Conservation (phyloP, 2,888 invertebrate species). For the Holacanthella duospinosa region DNA sequence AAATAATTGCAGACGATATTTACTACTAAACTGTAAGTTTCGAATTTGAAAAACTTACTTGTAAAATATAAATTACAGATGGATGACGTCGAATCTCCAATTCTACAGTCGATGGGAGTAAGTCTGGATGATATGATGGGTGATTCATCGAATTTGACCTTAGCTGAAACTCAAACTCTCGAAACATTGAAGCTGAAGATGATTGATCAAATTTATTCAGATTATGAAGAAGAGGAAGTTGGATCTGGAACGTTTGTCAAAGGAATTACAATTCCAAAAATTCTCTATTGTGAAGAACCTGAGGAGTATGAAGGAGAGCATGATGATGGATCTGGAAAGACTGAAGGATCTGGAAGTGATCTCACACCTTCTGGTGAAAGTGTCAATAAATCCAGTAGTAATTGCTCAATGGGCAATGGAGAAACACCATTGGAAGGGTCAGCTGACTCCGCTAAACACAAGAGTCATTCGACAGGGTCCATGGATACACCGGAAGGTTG, state of each 20-base stretch:
- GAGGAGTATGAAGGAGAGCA: no score
- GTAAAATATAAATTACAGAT: no score
- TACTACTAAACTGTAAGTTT: no score
- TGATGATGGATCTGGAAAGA: no score
- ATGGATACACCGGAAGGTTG: neutral
- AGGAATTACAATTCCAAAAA: neutral
- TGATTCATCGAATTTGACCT: no score
- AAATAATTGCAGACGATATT: no score
- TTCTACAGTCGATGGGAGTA: no score
- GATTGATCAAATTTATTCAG: neutral
- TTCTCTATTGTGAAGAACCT: neutral
- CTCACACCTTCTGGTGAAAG: neutral
- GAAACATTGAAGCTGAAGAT: neutral
- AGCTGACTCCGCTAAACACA: neutral
- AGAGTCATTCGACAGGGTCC: neutral
- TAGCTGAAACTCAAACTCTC: neutral
- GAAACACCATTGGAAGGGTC: neutral
- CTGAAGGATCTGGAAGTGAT: no score
- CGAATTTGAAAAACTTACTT: no score
- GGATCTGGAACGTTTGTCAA: neutral
- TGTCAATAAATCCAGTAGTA: neutral
- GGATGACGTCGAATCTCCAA: no score
- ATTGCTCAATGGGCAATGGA: neutral
- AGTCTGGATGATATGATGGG: neutral
- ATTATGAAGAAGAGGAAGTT: slow-evolving; percentile 6